Percentiles rank a stretch among this genome's conserved stretches.
phyloP scores from a whole-genome alignment of 2,888 invertebrate species.

The Diogma glabrata region DNA sequence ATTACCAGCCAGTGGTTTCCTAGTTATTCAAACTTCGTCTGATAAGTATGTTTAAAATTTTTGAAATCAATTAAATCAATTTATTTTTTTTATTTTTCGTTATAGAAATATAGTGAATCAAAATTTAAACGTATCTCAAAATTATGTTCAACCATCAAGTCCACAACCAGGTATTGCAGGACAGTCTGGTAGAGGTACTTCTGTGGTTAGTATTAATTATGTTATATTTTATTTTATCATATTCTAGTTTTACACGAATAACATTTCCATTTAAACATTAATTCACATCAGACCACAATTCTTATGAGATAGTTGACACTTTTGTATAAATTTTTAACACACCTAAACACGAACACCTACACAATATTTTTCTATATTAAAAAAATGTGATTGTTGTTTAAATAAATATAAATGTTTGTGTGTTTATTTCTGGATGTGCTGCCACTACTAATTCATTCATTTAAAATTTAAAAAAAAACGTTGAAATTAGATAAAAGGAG shows the following conservation, averaged over 20 bases:
- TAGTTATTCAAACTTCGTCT: conserved; percentile 68
- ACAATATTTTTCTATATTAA: too few relatives aligned
- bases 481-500: conserved; percentile 73
- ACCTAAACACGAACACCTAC: too few relatives aligned
- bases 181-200: conserved; percentile 76
- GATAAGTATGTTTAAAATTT: conserved; percentile 39
- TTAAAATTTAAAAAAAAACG: background rate
- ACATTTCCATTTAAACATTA: too few relatives aligned
- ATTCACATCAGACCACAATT: too few relatives aligned
- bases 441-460: conserved; percentile 7
- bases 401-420: too few relatives aligned
- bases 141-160: conserved; percentile 42
- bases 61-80: background rate
- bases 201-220: conserved; percentile 57
- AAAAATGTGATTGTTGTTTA: too few relatives aligned
- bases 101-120: conserved; percentile 33
- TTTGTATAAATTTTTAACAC: too few relatives aligned
- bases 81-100: background rate
- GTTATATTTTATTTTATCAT: conserved; percentile 1
- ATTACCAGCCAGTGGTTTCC: conserved; percentile 68
- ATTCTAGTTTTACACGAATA: too few relatives aligned
- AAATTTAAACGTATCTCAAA: conserved; percentile 27
- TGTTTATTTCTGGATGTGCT: conserved; percentile 14
- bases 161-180: conserved; percentile 59
- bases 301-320: too few relatives aligned